Base-by-base conservation (phyloP, 2,113 vertebrate genomes). In the Vicugna pacos region DNA sequence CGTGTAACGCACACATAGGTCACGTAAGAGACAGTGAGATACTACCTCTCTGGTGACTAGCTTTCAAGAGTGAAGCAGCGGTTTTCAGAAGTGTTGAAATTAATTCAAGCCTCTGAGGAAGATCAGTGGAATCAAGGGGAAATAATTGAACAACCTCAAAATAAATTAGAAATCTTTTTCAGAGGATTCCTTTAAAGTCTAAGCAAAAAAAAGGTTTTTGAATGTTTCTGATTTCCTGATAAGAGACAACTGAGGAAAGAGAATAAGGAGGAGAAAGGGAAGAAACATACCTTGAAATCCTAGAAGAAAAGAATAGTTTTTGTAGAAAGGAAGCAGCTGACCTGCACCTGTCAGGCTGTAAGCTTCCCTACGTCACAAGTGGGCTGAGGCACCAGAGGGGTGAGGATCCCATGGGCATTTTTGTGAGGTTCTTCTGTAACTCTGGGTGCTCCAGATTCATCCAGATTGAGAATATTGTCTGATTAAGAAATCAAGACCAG, bases 91-190 rank as follows among this genome's bases (percentile, higher is more conserved):
- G 48, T 75, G 52, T 2, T 52, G 70, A 80, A 42, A 87, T 46
- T 58, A 77, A 50, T 35, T 82, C 15, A 64, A 58, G 26, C 65
- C 5, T 28, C 3, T 48, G 52, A 65, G 50, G 9, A 89, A 67
- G 48, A 67, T n/a, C 54, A 54, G 30, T 48, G 20, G 12, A 75
- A 69, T 52, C 15, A 1, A 91, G 13, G 20, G 3, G 13, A 48
- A 62, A 64, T 1, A 28, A 50, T 38, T 79, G 26, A 62, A 77
- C 84, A 62, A 19, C 15, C 3, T 80, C 9, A 2, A 6, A 28
- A 69, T 91, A 83, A 83, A 92, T 26, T n/a, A 67, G n/a, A 75
- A 73, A 52, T 88, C 50, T 70, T 54, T 67, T 92, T 93, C 42
- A 94, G 26, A 96, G 48, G 24, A 75, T 77, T 85, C 19, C 22